Percentiles rank a stretch among this genome's conserved stretches.
Conservation (phyloP, 2,888 invertebrate genomes). For the Amblyjoppa fuscipennis region DNA sequence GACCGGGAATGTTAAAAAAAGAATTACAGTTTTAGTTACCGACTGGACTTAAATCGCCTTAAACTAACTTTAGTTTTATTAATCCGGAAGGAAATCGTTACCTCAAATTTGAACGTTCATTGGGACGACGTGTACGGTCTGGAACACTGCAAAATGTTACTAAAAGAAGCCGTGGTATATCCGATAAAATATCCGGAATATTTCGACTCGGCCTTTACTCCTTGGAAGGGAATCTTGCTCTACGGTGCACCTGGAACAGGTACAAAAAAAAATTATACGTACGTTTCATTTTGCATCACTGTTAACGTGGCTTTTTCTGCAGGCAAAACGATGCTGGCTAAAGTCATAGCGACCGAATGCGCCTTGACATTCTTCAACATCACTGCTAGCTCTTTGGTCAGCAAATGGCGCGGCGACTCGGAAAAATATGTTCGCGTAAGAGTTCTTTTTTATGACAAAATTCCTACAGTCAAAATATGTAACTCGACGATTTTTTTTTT, state of each 20-base stretch:
- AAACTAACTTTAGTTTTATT: background rate
- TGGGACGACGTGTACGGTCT: constrained; percentile 95
- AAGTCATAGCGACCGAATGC: constrained; percentile 94
- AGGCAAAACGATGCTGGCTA: constrained; percentile 96
- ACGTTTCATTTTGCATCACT: background rate
- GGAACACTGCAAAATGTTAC: constrained; percentile 90
- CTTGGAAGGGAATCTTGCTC: constrained; percentile 91
- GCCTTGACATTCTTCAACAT: constrained; percentile 95
- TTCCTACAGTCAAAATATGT: background rate
- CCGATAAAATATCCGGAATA: constrained; percentile 91
- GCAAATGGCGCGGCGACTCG: constrained; percentile 98
- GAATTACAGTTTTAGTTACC: too few relatives aligned
- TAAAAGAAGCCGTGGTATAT: constrained; percentile 95
- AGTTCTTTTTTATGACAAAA: background rate
- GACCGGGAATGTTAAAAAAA: too few relatives aligned
- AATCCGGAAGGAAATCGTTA: constrained; percentile 87
- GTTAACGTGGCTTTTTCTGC: constrained; percentile 14
- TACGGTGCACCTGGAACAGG: constrained; percentile 93
- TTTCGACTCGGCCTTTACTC: constrained; percentile 89
- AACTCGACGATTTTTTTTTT: constrained; percentile 13
- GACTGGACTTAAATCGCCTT: too few relatives aligned
- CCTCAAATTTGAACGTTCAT: constrained; percentile 88
- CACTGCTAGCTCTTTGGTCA: constrained; percentile 95
- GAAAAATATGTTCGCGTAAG: constrained; percentile 95
- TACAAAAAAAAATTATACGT: constrained; percentile 45